These are phyloP conservation scores for Ariolimax columbianus DNA, from an alignment of 2,888 invertebrate species.

Conservation along the genomic window DNA sequence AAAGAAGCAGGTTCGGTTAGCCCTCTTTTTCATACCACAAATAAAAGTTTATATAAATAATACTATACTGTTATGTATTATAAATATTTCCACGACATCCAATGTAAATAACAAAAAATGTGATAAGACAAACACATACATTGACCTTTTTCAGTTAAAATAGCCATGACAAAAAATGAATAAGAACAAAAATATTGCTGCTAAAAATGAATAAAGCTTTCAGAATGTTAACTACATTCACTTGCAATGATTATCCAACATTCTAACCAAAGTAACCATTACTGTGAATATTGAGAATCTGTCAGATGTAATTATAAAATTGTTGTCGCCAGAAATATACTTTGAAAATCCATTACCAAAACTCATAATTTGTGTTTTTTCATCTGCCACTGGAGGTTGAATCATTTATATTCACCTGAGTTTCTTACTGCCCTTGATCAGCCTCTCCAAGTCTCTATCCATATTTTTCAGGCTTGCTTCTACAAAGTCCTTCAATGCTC, in stretches of 20 bases:
- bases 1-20: not conserved
- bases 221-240: not conserved
- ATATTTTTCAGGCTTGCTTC: no score
- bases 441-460: no score
- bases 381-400: no score
- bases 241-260: not conserved
- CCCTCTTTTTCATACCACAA: not conserved
- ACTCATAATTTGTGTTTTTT: no score
- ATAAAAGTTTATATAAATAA: not conserved
- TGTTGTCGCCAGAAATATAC: not conserved
- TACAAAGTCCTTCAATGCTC: no score
- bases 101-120: not conserved
- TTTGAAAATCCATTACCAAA: not conserved
- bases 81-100: not conserved
- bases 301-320: not conserved
- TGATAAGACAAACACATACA: not conserved
- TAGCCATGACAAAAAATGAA: not conserved
- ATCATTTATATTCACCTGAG: no score
- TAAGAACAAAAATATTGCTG: not conserved
- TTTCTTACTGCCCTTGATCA: no score
- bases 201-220: not conserved
- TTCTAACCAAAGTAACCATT: not conserved
- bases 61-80: not conserved
- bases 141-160: not conserved
- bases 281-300: not conserved